Base-by-base conservation (phyloP, 2,113 vertebrate genomes). In the Haemorhous mexicanus region DNA sequence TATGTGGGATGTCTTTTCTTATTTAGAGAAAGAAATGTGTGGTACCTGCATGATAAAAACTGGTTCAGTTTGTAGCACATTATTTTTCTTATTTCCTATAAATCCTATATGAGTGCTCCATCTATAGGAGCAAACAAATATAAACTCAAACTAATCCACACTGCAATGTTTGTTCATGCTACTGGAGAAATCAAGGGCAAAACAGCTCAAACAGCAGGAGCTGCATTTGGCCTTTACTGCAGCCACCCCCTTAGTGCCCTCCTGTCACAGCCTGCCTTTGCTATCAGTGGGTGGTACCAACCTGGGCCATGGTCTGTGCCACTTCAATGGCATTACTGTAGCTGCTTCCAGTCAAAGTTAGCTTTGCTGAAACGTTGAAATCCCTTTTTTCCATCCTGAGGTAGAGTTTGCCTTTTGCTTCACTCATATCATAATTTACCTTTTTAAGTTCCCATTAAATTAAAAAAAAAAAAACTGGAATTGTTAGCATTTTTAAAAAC, bases 291-390 rank as follows among this genome's bases (percentile, higher is more conserved):
- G 8, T 12, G 35, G 17, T 85, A 95, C 94, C 7, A 93, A 98
- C 98, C 98, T 98, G 98, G 88, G 97, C 96, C 61, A 98, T 96
- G 2, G 98, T 98, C 94, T 98, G 98, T 49, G 94, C 96, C 86
- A 99, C 88, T 94, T 98, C 96, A 35, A 98, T 26, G 56, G 85
- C 32, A 30, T 97, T 97, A 33, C 67, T 84, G 82, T 97, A 98
- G 62, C 96, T 97, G 15, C 72, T 84, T 72, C 97, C 94, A 16
- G 94, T 96, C 43, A 93, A 92, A 11, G 53, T 64, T 55, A 98
- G 89, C 63, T 97, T 94, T 44, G 97, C 94, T 69, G 96, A 78
- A 56, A 97, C 37, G 69, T 89, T 97, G 43, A 98, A 96, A 74
- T 79, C 96, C 49, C 32, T 87, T 43, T 97, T 75, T 35, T 98